Evolutionary conservation across 1,140 invertebrate genomes (phyloP).

Genomic region (Camponotus floridanus): DNA sequence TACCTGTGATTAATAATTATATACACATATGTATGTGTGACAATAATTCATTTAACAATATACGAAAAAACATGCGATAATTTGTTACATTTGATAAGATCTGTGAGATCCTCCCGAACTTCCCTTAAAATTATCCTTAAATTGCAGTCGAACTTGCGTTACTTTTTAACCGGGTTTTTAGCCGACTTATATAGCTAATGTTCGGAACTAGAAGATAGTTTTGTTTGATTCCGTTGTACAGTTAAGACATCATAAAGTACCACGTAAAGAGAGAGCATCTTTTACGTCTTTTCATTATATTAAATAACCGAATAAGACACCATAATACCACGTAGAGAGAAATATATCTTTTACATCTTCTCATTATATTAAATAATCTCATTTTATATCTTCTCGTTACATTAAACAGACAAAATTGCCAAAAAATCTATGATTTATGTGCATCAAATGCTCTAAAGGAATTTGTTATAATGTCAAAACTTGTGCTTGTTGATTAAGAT

Average conservation of each 20-base stretch:
- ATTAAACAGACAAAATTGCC: not conserved
- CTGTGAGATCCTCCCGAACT: constrained; percentile 10
- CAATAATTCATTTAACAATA: constrained; percentile 50
- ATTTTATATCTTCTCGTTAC: constrained; percentile 37
- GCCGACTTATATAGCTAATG: constrained; percentile 58
- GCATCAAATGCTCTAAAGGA: not conserved
- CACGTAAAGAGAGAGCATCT: not conserved
- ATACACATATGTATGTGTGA: constrained; percentile 16
- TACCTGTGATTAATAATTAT: constrained; percentile 28
- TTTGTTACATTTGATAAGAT: constrained; percentile 38
- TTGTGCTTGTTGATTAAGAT: not conserved
- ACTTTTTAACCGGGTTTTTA: constrained; percentile 65
- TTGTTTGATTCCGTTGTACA: constrained; percentile 71
- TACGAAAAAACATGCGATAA: constrained; percentile 52
- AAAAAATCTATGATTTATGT: not conserved
- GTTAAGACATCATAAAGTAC: constrained; percentile 60
- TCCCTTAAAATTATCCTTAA: constrained; percentile 15
- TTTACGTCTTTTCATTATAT: constrained; percentile 32
- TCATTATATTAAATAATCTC: constrained; percentile 8
- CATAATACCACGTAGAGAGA: constrained; percentile 18
- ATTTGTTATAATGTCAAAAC: not conserved
- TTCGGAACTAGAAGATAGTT: constrained; percentile 67
- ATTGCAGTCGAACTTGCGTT: constrained; percentile 26
- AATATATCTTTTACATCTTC: constrained; percentile 24
- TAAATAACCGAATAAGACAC: constrained; percentile 44